phyloP scores from a whole-genome alignment of 2,113 vertebrate genomes.

The Syngnathoides biaculeatus region DNA sequence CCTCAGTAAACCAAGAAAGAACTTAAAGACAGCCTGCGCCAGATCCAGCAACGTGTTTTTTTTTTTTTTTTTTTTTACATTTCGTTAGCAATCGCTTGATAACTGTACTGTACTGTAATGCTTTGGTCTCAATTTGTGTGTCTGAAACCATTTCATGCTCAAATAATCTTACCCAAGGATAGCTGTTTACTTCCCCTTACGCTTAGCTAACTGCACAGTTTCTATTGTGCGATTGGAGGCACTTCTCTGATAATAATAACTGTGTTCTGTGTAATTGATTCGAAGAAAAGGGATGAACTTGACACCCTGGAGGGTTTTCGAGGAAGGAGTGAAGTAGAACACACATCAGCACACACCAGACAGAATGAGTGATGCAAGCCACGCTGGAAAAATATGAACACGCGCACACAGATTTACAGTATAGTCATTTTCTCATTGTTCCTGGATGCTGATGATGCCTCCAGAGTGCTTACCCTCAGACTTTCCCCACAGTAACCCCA shows the following conservation, averaged over 20 bases:
- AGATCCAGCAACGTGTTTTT: too few species aligned
- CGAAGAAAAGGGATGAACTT: background rate
- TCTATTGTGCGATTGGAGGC: too few species aligned
- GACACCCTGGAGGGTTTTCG: background rate
- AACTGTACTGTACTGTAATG: too few species aligned
- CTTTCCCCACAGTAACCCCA: slow-evolving; percentile 40
- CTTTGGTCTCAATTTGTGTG: too few species aligned
- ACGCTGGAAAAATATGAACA: slow-evolving; percentile 1
- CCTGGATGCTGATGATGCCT: background rate
- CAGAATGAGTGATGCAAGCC: slow-evolving; percentile 21
- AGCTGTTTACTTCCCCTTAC: too few species aligned
- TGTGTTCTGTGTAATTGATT: background rate
- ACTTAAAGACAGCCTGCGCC: too few species aligned
- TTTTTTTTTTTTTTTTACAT: too few species aligned
- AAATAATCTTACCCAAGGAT: too few species aligned
- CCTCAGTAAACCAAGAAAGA: too few species aligned
- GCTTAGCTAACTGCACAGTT: too few species aligned
- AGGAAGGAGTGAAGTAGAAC: slow-evolving; percentile 5
- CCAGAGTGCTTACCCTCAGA: slow-evolving; percentile 9
- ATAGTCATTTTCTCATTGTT: background rate
- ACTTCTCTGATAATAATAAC: background rate
- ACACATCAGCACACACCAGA: slow-evolving; percentile 19
- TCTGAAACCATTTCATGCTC: too few species aligned
- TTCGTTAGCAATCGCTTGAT: too few species aligned
- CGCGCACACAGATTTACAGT: background rate